Evolutionary conservation across 2,888 invertebrate species (phyloP).

Genomic region (Tineola bisselliella): DNA sequence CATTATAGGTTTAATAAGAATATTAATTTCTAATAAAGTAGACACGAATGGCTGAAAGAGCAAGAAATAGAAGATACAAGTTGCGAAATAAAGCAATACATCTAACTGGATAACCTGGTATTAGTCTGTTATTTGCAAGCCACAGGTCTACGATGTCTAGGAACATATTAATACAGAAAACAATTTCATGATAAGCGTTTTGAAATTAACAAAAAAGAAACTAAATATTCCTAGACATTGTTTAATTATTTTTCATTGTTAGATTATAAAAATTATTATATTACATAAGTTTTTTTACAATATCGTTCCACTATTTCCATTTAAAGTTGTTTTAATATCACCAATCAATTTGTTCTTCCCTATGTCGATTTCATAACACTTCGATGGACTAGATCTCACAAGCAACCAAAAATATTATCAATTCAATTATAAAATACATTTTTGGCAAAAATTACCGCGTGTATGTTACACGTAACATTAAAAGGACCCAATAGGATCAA

Average conservation of each 20-base stretch:
- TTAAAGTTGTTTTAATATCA: background rate
- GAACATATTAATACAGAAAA: no score
- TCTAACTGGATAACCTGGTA: background rate
- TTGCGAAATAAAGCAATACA: background rate
- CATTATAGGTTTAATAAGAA: slow-evolving; percentile 1
- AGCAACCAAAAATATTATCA: slow-evolving; percentile 19
- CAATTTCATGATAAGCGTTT: no score
- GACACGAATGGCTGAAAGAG: background rate
- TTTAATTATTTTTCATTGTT: background rate
- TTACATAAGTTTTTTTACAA: background rate
- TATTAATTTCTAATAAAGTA: background rate
- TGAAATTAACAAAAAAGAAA: no score
- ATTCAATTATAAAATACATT: slow-evolving; percentile 8
- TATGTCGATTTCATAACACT: slow-evolving; percentile 28
- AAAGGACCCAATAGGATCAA: background rate
- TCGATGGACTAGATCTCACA: slow-evolving; percentile 66
- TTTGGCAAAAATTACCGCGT: background rate
- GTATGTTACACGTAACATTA: background rate
- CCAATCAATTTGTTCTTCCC: background rate
- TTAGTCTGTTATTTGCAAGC: slow-evolving; percentile 58
- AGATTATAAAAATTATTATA: background rate
- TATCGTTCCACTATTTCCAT: background rate
- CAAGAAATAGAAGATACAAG: background rate
- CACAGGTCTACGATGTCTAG: slow-evolving; percentile 31
- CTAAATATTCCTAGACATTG: no score